Percentiles rank a stretch among this genome's conserved stretches.
These are phyloP conservation scores for Heloderma charlesbogerti DNA, from an alignment of 2,113 vertebrate genomes.

Conservation along the genomic window DNA sequence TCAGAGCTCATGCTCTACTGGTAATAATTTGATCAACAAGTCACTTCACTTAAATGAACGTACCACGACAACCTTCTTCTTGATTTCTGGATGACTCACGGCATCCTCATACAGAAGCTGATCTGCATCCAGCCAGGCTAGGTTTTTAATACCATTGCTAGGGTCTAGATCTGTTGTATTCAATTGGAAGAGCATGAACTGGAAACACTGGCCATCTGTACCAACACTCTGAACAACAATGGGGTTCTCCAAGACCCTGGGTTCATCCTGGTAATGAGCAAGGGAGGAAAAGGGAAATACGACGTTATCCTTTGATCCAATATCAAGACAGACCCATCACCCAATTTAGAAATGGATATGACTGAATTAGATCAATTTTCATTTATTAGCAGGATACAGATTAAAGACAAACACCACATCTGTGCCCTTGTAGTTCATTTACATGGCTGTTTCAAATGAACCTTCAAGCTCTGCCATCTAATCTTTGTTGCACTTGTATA, in stretches of 20 bases:
- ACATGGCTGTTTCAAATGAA: background rate
- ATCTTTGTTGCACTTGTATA: background rate
- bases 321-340: constrained; percentile 36
- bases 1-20: background rate
- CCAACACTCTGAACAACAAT: constrained; percentile 86
- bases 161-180: constrained; percentile 87
- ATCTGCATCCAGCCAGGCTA: constrained; percentile 87
- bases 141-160: constrained; percentile 85
- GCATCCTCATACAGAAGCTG: constrained; percentile 83
- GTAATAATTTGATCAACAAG: background rate
- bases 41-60: constrained; percentile 17
- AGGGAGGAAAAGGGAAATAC: background rate
- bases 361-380: constrained; percentile 18
- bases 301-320: constrained; percentile 38
- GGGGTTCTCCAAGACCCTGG: constrained; percentile 81
- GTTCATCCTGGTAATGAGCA: constrained; percentile 73
- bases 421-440: background rate
- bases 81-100: constrained; percentile 83
- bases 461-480: constrained; percentile 22
- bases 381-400: constrained; percentile 50
- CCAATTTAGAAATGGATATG: background rate
- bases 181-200: constrained; percentile 90
- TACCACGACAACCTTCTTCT: constrained; percentile 87
- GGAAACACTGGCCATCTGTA: constrained; percentile 86
- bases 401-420: constrained; percentile 45